Evolutionary conservation across 2,113 vertebrate species (phyloP).

Genomic region (Gymnogyps californianus): DNA sequence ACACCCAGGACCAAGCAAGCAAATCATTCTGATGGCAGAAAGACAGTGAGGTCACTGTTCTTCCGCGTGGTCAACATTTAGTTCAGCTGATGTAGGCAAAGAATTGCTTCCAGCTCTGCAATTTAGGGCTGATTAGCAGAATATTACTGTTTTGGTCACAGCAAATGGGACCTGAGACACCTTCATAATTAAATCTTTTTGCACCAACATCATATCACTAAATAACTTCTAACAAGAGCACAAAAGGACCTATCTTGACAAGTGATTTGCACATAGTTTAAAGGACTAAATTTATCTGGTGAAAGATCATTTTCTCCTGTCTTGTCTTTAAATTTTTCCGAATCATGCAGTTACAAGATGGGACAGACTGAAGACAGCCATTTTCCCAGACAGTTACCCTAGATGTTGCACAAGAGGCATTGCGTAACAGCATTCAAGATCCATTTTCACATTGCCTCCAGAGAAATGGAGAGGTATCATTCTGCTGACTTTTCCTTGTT

Average conservation of each 20-base stretch:
- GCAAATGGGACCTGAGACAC: neutral
- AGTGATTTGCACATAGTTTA: neutral
- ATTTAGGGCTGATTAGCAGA: neutral
- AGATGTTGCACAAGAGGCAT: neutral
- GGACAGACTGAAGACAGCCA: neutral
- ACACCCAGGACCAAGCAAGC: neutral
- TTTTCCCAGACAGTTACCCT: neutral
- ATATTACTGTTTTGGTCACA: neutral
- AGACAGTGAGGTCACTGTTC: neutral
- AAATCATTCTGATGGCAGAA: neutral
- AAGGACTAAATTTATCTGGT: neutral
- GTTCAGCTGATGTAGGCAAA: neutral
- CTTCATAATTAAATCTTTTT: neutral
- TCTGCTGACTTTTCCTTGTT: neutral
- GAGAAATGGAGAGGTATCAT: neutral
- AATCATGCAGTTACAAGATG: neutral
- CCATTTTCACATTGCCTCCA: neutral
- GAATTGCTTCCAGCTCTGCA: neutral
- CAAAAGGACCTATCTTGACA: neutral
- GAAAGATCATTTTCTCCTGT: neutral
- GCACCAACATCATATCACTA: fast-evolving
- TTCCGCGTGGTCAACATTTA: neutral
- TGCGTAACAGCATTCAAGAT: fast-evolving
- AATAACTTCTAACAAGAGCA: neutral
- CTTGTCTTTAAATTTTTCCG: neutral